Conservation (phyloP, 1,140 invertebrate species). For the Oscheius sp. region DNA sequence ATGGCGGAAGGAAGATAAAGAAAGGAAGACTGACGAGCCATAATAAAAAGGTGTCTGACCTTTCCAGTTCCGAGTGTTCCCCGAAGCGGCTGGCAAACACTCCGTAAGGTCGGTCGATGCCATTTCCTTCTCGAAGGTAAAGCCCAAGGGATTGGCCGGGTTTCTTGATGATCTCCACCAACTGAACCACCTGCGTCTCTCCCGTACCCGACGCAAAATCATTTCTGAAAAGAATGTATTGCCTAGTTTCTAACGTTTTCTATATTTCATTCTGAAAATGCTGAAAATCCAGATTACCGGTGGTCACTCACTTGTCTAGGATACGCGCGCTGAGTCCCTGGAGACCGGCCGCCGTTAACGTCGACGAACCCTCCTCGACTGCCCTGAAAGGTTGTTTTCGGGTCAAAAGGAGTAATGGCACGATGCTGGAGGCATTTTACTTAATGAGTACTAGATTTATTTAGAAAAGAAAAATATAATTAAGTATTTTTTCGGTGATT, state of each 20-base stretch:
- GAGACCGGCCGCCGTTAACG: slow-evolving; percentile 40
- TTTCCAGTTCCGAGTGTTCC: slow-evolving; percentile 73
- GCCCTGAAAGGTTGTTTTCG: no score
- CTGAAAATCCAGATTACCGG: no score
- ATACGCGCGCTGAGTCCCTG: slow-evolving; percentile 43
- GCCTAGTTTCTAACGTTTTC: no score
- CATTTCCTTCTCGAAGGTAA: slow-evolving; percentile 76
- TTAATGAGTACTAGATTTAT: no score
- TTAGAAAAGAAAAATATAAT: no score
- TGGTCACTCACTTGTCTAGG: slow-evolving; percentile 29
- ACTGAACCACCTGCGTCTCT: slow-evolving; percentile 66
- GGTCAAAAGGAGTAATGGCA: no score
- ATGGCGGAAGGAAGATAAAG: no score
- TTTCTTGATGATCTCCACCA: slow-evolving; percentile 97
- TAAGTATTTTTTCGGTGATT: no score
- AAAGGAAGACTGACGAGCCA: neutral
- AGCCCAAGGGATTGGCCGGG: slow-evolving; percentile 95
- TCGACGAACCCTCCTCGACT: slow-evolving; percentile 42
- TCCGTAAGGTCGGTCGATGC: slow-evolving; percentile 83
- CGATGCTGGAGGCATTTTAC: no score
- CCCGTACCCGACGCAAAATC: slow-evolving; percentile 13
- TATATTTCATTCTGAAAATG: no score
- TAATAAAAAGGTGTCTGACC: slow-evolving; percentile 1
- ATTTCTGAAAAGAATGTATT: slow-evolving; percentile 39
- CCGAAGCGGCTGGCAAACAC: slow-evolving; percentile 98